A percentile compares a stretch with the other conserved stretches of the same genome.
phyloP scores from a whole-genome alignment of 1,140 invertebrate species.

The Kradibia gibbosae region DNA sequence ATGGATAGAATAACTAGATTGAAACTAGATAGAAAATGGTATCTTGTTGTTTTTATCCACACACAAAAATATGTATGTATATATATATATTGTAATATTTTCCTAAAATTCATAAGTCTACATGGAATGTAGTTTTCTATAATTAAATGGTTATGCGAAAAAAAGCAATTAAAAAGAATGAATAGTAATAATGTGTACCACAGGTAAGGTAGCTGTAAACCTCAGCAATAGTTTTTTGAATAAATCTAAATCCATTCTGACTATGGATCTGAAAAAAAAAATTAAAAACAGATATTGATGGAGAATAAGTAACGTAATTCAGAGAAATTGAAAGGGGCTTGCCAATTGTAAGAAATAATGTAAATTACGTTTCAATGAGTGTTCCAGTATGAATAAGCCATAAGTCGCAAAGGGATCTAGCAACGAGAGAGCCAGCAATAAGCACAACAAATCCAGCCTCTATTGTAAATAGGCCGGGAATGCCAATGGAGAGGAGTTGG shows the following conservation, averaged over 20 bases:
- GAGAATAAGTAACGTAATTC: too few relatives aligned
- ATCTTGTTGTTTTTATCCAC: too few relatives aligned
- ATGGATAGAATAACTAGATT: too few relatives aligned
- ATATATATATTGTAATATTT: not conserved
- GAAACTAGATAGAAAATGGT: too few relatives aligned
- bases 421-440: conserved; percentile 86
- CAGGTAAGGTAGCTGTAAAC: conserved; percentile 86
- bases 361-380: conserved; percentile 88
- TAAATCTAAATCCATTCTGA: conserved; percentile 84
- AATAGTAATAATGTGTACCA: conserved; percentile 75
- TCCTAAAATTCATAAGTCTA: conserved; percentile 2
- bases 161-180: too few relatives aligned
- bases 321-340: not conserved
- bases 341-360: not conserved
- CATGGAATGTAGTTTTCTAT: not conserved
- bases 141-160: not conserved
- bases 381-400: conserved; percentile 97
- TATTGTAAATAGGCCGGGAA: conserved; percentile 83
- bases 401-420: conserved; percentile 94
- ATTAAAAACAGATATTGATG: too few relatives aligned
- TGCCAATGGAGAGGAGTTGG: conserved; percentile 85
- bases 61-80: too few relatives aligned
- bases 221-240: conserved; percentile 85
- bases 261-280: conserved; percentile 84
- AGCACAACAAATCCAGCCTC: conserved; percentile 87